Evolutionary conservation across 35 echinoderm and acorn worm genomes (phyloP).

Genomic region (Anneissia japonica): DNA sequence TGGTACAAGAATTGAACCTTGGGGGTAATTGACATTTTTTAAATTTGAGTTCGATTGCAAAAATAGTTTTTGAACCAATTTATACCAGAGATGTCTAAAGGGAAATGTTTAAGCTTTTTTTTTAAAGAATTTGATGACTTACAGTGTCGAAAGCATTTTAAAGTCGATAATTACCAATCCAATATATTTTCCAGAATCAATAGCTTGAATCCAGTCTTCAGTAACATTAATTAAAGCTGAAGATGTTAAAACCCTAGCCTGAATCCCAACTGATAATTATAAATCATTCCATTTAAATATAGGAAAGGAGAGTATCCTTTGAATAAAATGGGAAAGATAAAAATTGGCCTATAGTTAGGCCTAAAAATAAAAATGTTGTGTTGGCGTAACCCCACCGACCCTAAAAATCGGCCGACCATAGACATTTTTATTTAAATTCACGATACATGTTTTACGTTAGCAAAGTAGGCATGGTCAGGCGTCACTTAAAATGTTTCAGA

Average conservation of each 20-base stretch:
- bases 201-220: background rate
- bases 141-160: background rate
- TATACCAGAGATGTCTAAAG: background rate
- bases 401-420: too few relatives aligned
- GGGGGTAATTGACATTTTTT: background rate
- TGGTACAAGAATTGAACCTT: background rate
- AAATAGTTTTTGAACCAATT: slow-evolving; percentile 3
- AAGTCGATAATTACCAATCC: background rate
- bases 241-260: background rate
- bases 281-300: background rate
- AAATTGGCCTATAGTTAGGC: slow-evolving; percentile 11
- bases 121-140: background rate
- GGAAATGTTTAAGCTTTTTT: background rate
- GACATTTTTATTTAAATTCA: too few relatives aligned
- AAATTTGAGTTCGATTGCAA: background rate
- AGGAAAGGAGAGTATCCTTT: background rate
- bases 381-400: too few relatives aligned
- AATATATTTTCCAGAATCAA: background rate
- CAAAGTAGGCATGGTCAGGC: too few relatives aligned
- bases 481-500: too few relatives aligned
- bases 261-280: background rate
- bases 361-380: too few relatives aligned
- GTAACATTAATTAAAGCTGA: background rate
- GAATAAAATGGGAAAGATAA: background rate
- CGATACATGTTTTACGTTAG: too few relatives aligned